These are phyloP conservation scores for Leucoptera coffeella DNA, from an alignment of 2,888 invertebrate genomes.

Conservation along the genomic window DNA sequence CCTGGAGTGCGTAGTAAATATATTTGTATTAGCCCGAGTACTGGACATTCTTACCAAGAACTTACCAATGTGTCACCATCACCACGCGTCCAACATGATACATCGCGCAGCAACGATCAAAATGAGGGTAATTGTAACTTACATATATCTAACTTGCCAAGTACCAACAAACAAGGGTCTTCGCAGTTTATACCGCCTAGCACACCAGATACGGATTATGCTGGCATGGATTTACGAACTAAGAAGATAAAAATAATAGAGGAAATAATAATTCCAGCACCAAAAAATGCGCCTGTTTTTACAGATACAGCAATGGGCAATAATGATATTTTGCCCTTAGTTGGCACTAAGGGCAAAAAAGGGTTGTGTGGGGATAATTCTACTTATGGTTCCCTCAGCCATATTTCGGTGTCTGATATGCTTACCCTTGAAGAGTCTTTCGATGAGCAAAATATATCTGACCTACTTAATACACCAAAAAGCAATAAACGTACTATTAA, in stretches of 20 bases:
- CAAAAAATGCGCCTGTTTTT: too few species aligned
- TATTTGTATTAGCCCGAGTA: constrained; percentile 1
- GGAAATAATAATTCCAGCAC: too few species aligned
- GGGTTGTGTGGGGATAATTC: too few species aligned
- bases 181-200: not conserved
- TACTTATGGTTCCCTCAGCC: constrained; percentile 1
- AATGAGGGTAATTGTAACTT: too few species aligned
- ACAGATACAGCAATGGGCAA: too few species aligned
- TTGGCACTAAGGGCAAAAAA: too few species aligned
- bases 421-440: constrained; percentile 3
- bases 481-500: constrained; percentile 1
- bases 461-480: constrained; percentile 1
- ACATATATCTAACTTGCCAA: not conserved
- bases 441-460: not conserved
- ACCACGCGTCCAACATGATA: too few species aligned
- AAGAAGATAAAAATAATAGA: constrained; percentile 1
- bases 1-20: not conserved
- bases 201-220: not conserved
- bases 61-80: too few species aligned
- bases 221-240: not conserved
- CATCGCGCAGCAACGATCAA: too few species aligned
- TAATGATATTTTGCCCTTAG: too few species aligned
- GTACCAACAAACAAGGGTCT: not conserved
- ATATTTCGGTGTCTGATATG: constrained; percentile 2
- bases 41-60: too few species aligned